These are phyloP conservation scores for Bhutanitis thaidina DNA, from an alignment of 2,888 invertebrate species.

Conservation along the genomic window DNA sequence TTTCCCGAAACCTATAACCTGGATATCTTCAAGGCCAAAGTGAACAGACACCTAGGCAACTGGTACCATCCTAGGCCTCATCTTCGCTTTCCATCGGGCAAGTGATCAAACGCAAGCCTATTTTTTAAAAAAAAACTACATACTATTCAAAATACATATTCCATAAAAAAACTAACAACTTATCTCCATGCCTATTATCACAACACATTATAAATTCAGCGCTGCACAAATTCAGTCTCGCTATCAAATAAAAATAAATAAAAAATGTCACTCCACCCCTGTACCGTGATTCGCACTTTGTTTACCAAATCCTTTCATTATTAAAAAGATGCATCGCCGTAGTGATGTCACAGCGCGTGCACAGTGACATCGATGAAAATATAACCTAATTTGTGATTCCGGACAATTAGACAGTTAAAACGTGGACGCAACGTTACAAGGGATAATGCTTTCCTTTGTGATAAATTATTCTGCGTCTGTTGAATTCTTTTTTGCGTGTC, in stretches of 20 bases:
- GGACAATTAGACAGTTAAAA: constrained; percentile 38
- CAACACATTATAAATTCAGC: constrained; percentile 26
- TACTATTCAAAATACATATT: too few species aligned
- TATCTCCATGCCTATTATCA: constrained; percentile 15
- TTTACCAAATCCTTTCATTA: constrained; percentile 72
- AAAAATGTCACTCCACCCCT: constrained; percentile 27
- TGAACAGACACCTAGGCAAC: too few species aligned
- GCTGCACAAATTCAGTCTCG: constrained; percentile 17
- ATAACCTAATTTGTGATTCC: constrained; percentile 40
- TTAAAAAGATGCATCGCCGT: constrained; percentile 63
- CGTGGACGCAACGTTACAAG: constrained; percentile 35
- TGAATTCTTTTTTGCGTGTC: constrained; percentile 24
- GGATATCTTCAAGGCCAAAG: too few species aligned
- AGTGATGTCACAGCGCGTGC: constrained; percentile 40
- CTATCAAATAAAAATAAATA: constrained; percentile 35
- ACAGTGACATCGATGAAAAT: constrained; percentile 48
- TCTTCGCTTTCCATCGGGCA: too few species aligned
- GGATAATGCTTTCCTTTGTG: constrained; percentile 50
- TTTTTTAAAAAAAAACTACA: too few species aligned
- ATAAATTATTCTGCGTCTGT: constrained; percentile 48
- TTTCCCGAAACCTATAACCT: too few species aligned
- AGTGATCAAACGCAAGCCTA: too few species aligned
- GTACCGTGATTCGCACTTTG: constrained; percentile 43
- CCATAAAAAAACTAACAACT: neutral
- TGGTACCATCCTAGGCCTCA: too few species aligned